Conservation (phyloP, 2,113 vertebrate genomes). For the Nansenia antarctica region DNA sequence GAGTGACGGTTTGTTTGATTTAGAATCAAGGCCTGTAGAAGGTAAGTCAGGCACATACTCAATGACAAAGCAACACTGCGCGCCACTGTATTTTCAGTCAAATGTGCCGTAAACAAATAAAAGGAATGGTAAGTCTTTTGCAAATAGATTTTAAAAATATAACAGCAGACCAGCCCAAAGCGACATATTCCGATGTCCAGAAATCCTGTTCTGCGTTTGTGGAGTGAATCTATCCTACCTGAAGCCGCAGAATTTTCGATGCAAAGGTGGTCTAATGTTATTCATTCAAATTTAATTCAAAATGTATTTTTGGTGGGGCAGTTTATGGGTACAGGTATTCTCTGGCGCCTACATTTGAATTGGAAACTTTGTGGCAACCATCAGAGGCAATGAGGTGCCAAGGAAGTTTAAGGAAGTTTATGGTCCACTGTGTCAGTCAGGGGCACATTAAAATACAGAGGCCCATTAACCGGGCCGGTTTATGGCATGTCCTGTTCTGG, state of each 20-base stretch:
- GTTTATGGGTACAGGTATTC: too few relatives aligned
- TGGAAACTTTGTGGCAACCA: too few relatives aligned
- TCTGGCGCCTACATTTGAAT: too few relatives aligned
- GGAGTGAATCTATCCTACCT: too few relatives aligned
- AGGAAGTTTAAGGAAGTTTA: not conserved
- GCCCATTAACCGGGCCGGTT: not conserved
- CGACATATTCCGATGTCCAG: not conserved
- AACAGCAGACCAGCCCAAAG: not conserved
- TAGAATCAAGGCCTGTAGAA: too few relatives aligned
- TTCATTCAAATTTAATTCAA: too few relatives aligned
- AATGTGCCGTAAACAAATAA: not conserved
- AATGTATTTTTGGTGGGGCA: too few relatives aligned
- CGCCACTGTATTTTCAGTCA: not conserved
- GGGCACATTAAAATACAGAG: not conserved
- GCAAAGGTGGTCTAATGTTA: not conserved
- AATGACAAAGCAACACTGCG: not conserved
- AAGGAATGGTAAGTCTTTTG: not conserved
- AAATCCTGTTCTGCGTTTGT: not conserved
- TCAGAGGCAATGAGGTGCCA: too few relatives aligned
- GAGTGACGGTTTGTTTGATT: constrained; percentile 10
- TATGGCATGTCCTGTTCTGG: not conserved
- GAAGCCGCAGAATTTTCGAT: not conserved
- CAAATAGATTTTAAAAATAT: not conserved
- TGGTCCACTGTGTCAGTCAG: not conserved
- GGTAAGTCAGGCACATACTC: not conserved